Conservation (phyloP, 2,113 vertebrate species). For the Ageneiosus marmoratus region DNA sequence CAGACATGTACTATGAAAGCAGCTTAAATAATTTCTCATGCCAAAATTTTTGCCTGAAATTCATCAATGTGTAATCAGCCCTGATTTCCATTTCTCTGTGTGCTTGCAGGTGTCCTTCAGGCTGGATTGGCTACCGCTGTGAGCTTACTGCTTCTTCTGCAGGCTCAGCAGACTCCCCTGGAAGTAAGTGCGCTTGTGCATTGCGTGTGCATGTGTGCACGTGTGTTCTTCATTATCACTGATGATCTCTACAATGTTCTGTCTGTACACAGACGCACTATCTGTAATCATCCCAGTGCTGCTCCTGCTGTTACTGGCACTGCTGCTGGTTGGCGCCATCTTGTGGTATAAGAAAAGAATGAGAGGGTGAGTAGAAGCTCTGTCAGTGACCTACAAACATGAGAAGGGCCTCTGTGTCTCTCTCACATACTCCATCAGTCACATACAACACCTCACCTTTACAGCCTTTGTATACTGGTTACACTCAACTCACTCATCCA, state of each 20-base stretch:
- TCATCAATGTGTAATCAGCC: background rate
- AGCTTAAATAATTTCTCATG: background rate
- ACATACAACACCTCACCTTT: background rate
- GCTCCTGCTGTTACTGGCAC: conserved; percentile 77
- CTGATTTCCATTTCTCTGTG: no score
- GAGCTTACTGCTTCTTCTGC: conserved; percentile 47
- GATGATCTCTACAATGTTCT: background rate
- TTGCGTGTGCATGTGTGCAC: background rate
- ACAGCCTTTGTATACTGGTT: background rate
- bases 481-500: background rate
- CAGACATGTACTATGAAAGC: background rate
- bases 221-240: background rate
- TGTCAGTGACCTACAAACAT: background rate
- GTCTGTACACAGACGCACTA: conserved; percentile 70
- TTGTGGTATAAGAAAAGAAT: conserved; percentile 92
- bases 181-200: no score
- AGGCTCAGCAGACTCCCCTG: conserved; percentile 50
- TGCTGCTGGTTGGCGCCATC: conserved; percentile 80
- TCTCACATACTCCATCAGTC: background rate
- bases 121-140: conserved; percentile 72
- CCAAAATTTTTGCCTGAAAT: background rate
- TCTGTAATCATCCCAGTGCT: conserved; percentile 86
- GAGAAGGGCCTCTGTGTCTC: background rate
- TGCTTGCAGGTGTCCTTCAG: conserved; percentile 65
- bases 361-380: conserved; percentile 82